A percentile compares a stretch with the other conserved stretches of the same genome.
Conservation (phyloP, 2,888 invertebrate genomes). For the Ryuthela nishihirai region DNA sequence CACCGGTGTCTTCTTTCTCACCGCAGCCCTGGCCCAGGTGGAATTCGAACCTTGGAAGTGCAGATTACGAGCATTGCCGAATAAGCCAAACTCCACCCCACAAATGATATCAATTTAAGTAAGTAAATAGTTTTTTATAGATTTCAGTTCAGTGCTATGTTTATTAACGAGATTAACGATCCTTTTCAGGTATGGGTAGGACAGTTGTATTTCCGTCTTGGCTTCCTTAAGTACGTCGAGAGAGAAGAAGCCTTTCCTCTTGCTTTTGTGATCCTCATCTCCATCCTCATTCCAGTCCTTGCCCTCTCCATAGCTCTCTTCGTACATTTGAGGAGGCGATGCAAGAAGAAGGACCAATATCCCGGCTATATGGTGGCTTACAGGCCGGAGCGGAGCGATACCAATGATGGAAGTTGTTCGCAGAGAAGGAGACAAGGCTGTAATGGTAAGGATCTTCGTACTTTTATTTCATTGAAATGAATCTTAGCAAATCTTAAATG, state of each 20-base stretch:
- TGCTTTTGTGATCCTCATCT: neutral
- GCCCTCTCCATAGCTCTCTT: neutral
- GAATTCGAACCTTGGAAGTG: too few relatives aligned
- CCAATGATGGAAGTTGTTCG: neutral
- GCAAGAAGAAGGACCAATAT: neutral
- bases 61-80: too few relatives aligned
- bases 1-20: too few relatives aligned
- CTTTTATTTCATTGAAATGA: too few relatives aligned
- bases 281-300: neutral
- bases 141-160: neutral
- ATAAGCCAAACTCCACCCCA: too few relatives aligned
- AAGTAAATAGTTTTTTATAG: neutral
- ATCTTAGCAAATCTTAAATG: too few relatives aligned
- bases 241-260: neutral
- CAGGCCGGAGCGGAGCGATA: constrained; percentile 2
- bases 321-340: too few relatives aligned
- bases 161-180: neutral
- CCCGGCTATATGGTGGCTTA: constrained; percentile 26
- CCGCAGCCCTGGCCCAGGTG: too few relatives aligned
- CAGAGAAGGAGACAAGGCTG: constrained; percentile 15
- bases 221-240: constrained; percentile 11
- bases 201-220: neutral
- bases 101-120: too few relatives aligned
- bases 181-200: constrained; percentile 4
- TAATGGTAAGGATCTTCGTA: neutral